Conservation (phyloP, 2,113 vertebrate genomes). For the Cyphomyrus plagiostoma region DNA sequence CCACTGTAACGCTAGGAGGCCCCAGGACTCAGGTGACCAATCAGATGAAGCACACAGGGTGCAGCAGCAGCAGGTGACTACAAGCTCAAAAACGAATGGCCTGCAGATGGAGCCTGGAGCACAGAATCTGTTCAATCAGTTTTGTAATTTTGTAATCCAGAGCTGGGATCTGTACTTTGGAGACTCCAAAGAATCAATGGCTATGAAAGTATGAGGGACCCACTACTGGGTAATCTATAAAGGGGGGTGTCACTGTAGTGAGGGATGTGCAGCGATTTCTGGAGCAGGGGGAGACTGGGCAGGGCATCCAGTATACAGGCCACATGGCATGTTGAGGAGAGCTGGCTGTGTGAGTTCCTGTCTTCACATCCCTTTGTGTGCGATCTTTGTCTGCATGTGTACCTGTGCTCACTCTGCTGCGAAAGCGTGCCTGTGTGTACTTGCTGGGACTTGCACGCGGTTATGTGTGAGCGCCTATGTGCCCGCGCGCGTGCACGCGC, state of each 20-base stretch:
- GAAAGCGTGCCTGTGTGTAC: neutral
- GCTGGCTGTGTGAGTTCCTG: neutral
- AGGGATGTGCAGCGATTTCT: neutral
- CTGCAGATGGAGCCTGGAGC: neutral
- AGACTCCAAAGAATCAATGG: neutral
- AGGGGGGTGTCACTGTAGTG: neutral
- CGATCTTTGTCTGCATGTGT: neutral
- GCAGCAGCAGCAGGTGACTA: neutral
- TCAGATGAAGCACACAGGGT: neutral
- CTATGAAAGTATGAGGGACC: neutral
- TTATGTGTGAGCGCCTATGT: neutral
- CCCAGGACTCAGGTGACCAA: too few species aligned
- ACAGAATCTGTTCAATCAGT: neutral
- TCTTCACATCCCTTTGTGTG: neutral
- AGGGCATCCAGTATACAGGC: neutral
- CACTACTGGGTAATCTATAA: neutral
- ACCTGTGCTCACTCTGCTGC: neutral
- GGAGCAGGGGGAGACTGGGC: neutral
- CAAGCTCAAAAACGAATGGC: neutral
- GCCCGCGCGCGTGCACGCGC: neutral
- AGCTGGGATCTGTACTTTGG: neutral
- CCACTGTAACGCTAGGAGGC: too few species aligned
- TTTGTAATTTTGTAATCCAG: neutral
- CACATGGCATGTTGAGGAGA: neutral
- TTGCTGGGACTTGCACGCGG: neutral